A percentile compares a stretch with the other conserved stretches of the same genome.
Conservation (phyloP, 2,888 invertebrate species). For the Thysanoteuthis rhombus region DNA sequence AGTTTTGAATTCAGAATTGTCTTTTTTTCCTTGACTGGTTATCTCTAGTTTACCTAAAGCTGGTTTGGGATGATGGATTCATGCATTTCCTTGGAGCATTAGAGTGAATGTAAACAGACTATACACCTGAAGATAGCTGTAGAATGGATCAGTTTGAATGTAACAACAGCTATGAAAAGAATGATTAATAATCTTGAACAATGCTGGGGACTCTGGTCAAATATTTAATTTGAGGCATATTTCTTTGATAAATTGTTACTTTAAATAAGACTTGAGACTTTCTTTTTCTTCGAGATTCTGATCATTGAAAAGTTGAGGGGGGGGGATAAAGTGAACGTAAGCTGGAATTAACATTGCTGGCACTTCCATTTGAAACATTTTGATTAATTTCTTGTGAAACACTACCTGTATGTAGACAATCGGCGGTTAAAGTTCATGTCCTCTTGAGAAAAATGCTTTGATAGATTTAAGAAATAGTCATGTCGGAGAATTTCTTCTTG, state of each 20-base stretch:
- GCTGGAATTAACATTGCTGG: not conserved
- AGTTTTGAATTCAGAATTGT: no score
- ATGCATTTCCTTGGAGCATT: no score
- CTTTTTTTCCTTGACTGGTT: no score
- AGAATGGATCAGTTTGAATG: not conserved
- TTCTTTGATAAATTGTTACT: not conserved
- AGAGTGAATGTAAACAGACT: no score
- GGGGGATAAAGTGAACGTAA: not conserved
- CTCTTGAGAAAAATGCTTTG: no score
- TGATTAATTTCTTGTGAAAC: no score
- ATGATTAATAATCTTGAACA: not conserved
- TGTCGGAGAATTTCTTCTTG: no score
- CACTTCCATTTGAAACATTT: not conserved
- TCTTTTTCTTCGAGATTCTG: not conserved
- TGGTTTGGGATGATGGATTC: no score
- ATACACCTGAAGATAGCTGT: not conserved
- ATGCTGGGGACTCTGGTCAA: not conserved
- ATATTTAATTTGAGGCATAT: not conserved
- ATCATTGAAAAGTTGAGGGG: not conserved
- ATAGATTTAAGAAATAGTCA: no score
- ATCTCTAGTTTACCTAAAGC: no score
- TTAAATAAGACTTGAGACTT: not conserved
- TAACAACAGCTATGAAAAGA: not conserved
- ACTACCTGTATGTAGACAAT: no score
- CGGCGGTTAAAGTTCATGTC: no score